Conservation (phyloP, 2,797 vertebrate genomes). For the Mormyrops boulengeri region DNA sequence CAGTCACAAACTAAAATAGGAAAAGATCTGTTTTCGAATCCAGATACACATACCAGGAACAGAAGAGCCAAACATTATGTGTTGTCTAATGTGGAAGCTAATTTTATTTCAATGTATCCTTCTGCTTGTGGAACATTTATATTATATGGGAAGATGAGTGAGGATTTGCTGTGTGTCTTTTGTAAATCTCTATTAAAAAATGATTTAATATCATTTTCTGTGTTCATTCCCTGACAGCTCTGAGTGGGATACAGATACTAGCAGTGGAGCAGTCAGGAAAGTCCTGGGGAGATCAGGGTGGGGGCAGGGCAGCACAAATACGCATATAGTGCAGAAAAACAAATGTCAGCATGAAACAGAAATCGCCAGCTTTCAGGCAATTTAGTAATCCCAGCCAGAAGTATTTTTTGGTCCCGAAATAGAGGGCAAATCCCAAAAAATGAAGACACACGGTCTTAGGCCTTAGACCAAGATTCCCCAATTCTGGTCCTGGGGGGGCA, state of each 20-base stretch:
- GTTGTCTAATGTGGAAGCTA: background rate
- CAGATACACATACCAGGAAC: background rate
- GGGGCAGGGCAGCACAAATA: background rate
- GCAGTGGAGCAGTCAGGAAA: no score
- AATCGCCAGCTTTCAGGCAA: background rate
- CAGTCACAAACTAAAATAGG: background rate
- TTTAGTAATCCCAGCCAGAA: background rate
- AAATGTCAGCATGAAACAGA: no score
- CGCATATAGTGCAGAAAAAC: no score
- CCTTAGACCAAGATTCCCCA: background rate
- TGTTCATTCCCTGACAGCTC: background rate
- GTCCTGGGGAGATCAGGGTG: background rate
- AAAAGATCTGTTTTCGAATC: background rate
- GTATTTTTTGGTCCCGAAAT: background rate
- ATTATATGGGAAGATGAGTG: background rate
- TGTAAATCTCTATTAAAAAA: background rate
- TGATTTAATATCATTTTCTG: background rate
- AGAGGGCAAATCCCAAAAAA: background rate
- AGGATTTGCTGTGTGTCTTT: background rate
- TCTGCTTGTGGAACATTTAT: background rate
- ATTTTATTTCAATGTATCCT: background rate
- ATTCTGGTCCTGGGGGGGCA: background rate
- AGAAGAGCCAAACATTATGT: background rate
- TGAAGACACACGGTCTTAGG: background rate
- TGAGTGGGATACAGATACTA: background rate